These are phyloP conservation scores for Cyprinodon brontotheroides DNA, from an alignment of 2,113 vertebrate genomes.

Conservation along the genomic window DNA sequence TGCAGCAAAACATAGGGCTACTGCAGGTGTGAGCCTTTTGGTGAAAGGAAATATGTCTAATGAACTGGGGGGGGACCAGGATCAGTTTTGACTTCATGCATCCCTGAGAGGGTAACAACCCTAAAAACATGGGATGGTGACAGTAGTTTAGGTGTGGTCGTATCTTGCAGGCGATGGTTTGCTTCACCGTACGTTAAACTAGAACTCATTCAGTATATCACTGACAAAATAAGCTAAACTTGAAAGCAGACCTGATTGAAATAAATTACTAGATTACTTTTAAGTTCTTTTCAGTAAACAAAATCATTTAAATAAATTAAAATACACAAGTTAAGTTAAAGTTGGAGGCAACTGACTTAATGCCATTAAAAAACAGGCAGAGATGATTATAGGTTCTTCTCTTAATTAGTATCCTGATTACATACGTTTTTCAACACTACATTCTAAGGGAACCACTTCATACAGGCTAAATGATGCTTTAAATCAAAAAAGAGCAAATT, in stretches of 20 bases:
- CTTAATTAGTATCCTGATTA: conserved; percentile 58
- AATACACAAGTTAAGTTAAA: conserved; percentile 78
- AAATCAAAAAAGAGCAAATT: conserved; percentile 41
- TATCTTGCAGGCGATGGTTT: conserved; percentile 26
- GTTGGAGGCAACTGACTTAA: conserved; percentile 72
- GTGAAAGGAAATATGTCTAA: conserved; percentile 28
- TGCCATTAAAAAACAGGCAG: conserved; percentile 66
- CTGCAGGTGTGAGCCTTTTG: conserved; percentile 50
- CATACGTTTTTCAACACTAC: conserved; percentile 54
- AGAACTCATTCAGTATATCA: conserved; percentile 32
- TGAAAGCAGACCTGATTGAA: conserved; percentile 52
- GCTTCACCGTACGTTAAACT: conserved; percentile 47
- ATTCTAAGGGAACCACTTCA: conserved; percentile 56
- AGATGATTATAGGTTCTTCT: conserved; percentile 62
- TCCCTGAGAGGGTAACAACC: conserved; percentile 78
- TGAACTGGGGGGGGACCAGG: conserved; percentile 46
- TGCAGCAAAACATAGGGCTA: conserved; percentile 71
- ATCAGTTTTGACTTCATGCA: conserved; percentile 68
- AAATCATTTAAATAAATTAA: conserved; percentile 82
- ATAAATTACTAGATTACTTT: conserved; percentile 74
- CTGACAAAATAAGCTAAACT: conserved; percentile 52
- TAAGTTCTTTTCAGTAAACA: conserved; percentile 21
- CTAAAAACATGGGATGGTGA: conserved; percentile 60
- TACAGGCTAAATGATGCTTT: conserved; percentile 36
- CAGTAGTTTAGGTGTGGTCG: conserved; percentile 52